Evolutionary conservation across 2,888 invertebrate genomes (phyloP).

Genomic region (Heteropelma amictum): DNA sequence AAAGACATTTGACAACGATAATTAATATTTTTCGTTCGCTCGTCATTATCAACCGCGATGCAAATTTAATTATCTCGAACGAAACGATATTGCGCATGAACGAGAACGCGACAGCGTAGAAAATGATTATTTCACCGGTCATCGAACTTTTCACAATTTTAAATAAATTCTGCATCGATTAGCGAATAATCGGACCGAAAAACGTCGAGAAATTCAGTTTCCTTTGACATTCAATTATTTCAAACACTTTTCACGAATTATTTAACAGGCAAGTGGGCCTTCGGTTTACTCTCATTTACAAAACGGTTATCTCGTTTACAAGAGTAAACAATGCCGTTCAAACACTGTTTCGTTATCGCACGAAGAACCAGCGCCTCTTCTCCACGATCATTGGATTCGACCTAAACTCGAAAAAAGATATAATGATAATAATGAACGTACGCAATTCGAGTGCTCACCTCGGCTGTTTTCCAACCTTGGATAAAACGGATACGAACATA

Average conservation of each 20-base stretch:
- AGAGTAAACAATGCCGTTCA: background rate
- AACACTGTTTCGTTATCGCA: background rate
- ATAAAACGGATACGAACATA: constrained; percentile 2
- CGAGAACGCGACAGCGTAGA: background rate
- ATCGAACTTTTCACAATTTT: too few relatives aligned
- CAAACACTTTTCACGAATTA: too few relatives aligned
- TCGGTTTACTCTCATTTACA: background rate
- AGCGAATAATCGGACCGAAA: too few relatives aligned
- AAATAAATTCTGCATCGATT: too few relatives aligned
- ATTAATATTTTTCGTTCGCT: background rate
- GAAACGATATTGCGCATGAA: background rate
- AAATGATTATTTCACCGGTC: too few relatives aligned
- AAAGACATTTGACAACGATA: background rate
- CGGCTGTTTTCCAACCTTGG: constrained; percentile 9
- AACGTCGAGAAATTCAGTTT: too few relatives aligned
- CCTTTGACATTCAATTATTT: too few relatives aligned
- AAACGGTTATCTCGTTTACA: constrained; percentile 17
- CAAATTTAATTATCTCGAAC: background rate
- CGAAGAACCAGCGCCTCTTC: background rate
- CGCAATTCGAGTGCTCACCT: background rate
- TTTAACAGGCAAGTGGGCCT: too few relatives aligned
- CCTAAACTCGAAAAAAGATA: background rate
- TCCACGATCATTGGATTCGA: background rate
- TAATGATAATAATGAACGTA: background rate
- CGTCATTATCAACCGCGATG: background rate